A percentile compares a stretch with the other conserved stretches of the same genome.
Conservation (phyloP, 2,797 vertebrate genomes). For the Apodemus agrarius region DNA sequence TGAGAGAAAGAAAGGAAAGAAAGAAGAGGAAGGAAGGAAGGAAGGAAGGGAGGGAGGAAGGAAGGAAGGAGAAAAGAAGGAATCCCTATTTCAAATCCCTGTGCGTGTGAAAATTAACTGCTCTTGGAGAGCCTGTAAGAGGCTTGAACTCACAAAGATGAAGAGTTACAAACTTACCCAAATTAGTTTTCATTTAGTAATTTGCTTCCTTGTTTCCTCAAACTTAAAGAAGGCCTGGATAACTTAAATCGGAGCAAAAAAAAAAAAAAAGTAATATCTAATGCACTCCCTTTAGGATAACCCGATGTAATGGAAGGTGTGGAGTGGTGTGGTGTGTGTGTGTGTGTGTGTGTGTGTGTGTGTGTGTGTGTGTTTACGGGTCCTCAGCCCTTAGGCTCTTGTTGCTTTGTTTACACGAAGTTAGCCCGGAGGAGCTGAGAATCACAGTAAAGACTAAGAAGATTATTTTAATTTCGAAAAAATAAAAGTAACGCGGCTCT, state of each 20-base stretch:
- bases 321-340: background rate
- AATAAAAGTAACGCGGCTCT: constrained; percentile 41
- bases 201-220: background rate
- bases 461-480: constrained; percentile 52
- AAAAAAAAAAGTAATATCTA: background rate
- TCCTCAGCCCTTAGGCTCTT: constrained; percentile 31
- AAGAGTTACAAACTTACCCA: background rate
- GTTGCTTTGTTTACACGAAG: constrained; percentile 75
- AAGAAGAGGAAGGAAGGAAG: no score
- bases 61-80: no score
- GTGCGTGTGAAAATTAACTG: background rate
- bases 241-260: background rate
- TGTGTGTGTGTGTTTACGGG: background rate
- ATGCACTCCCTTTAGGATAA: background rate
- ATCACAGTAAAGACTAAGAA: background rate
- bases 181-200: constrained; percentile 10
- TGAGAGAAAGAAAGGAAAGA: background rate
- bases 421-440: background rate
- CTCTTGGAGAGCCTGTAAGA: background rate
- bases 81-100: background rate
- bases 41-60: background rate
- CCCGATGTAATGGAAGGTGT: background rate
- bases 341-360: background rate
- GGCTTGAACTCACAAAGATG: background rate
- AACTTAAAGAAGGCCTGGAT: background rate